Evolutionary conservation across 2,888 invertebrate species (phyloP), one percentile per base, ranked within the genome.

Genomic region (Diaphora mendica): DNA sequence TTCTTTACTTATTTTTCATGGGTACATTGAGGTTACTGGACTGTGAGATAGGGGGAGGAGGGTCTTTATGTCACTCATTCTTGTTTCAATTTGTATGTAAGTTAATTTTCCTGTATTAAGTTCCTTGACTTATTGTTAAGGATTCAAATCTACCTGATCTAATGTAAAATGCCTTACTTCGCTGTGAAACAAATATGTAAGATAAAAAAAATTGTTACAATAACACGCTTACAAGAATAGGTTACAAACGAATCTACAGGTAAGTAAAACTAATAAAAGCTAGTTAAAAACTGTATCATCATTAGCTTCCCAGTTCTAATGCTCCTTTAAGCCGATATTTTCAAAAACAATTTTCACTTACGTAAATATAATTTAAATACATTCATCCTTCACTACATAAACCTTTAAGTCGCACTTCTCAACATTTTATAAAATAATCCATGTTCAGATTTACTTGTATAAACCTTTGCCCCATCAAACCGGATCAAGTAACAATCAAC

Each of bases 401-500:
- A 66, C 26, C 33, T 44, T 35, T n/a, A 66, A 39, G 39, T 26
- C 39, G 23, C 55, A 23, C 68, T 59, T 69, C 42, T 55, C 71
- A 71, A 69, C 75, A 78, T 75, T 73, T 76, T 76, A 70, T 72
- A 70, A 78, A 82, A 79, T 79, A 80, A 79, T 77, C 79, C 64
- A 51, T 76, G 77, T 78, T 77, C 78, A 71, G 74, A 70, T 77
- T 77, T 70, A 68, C 66, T 76, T 71, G 42, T 77, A 79, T 76
- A 82, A 78, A 76, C 80, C 75, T 75, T 72, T 80, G 78, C 77
- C 82, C 84, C 78, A 79, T 82, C 85, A 83, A 85, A 84, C 76
- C 76, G 89, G 90, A 91, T 91, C 89, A 90, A 87, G 81, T 86
- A 86, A 86, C 91, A 92, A 92, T 92, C 91, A 90, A 89, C 87